phyloP scores from a whole-genome alignment of 2,797 vertebrate genomes.

The Intellagama lesueurii region DNA sequence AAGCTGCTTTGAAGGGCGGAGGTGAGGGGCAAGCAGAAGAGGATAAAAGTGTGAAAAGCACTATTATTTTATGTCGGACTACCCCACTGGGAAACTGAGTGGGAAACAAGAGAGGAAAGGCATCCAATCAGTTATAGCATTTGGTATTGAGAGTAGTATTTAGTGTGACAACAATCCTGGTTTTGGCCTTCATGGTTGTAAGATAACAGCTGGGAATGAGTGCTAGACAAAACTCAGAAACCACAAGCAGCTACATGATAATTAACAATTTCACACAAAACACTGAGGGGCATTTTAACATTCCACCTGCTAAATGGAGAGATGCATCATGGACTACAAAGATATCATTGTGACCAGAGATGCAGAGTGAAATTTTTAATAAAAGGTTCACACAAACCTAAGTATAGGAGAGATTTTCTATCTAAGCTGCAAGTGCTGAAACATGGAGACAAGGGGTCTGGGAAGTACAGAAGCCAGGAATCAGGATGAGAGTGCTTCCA shows the following conservation, averaged over 20 bases:
- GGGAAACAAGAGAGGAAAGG: background rate
- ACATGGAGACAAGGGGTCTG: background rate
- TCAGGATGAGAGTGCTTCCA: background rate
- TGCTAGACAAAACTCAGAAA: background rate
- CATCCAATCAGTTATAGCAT: background rate
- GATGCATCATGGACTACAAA: background rate
- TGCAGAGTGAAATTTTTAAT: too few relatives aligned
- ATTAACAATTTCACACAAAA: background rate
- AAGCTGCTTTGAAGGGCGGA: background rate
- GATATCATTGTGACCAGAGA: too few relatives aligned
- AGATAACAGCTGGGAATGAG: background rate
- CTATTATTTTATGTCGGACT: background rate
- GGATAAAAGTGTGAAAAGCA: background rate
- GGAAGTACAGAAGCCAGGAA: background rate
- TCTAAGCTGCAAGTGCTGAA: too few relatives aligned
- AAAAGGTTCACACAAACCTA: background rate
- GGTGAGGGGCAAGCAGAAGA: too few relatives aligned
- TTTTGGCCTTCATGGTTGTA: background rate
- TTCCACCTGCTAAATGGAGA: background rate
- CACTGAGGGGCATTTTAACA: background rate
- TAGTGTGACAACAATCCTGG: background rate
- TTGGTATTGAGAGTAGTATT: background rate
- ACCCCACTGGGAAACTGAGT: background rate
- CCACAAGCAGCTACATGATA: background rate
- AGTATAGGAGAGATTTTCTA: background rate